Percentiles rank a stretch among this genome's conserved stretches.
phyloP scores from a whole-genome alignment of 2,888 invertebrate species.

The Trachelus iudaicus region DNA sequence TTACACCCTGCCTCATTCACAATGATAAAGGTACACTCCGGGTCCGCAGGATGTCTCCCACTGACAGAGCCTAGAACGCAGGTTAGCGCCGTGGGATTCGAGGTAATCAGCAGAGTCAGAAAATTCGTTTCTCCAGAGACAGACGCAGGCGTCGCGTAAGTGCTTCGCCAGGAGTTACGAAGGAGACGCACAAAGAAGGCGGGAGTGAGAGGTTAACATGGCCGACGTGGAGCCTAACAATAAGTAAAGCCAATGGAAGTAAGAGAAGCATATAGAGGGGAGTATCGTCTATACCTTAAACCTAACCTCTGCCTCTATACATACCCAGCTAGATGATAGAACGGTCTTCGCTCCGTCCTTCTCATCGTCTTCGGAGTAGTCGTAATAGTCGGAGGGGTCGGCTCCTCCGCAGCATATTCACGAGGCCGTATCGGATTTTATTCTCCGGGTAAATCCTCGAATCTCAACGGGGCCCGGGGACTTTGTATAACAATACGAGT shows the following conservation, averaged over 20 bases:
- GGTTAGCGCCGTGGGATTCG: neutral
- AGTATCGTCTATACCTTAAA: neutral
- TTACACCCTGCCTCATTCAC: neutral
- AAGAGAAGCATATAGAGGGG: neutral
- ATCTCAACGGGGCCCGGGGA: constrained; percentile 35
- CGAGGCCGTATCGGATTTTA: constrained; percentile 53
- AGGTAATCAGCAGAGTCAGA: constrained; percentile 10
- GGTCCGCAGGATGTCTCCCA: neutral
- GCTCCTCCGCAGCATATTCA: constrained; percentile 40
- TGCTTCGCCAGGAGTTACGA: neutral
- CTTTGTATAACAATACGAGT: neutral
- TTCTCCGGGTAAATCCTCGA: constrained; percentile 51
- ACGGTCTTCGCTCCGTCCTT: neutral
- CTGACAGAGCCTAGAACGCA: neutral
- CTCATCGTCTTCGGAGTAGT: neutral
- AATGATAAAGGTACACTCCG: neutral
- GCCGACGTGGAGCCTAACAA: neutral
- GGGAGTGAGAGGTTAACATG: neutral
- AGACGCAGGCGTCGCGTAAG: neutral
- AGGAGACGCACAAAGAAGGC: neutral
- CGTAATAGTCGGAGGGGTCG: neutral
- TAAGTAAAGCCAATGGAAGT: neutral
- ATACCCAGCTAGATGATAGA: neutral
- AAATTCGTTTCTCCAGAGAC: constrained; percentile 7
- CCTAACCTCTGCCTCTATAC: neutral